These are phyloP conservation scores for Trachops cirrhosus DNA, from an alignment of 2,797 vertebrate genomes.

Conservation along the genomic window DNA sequence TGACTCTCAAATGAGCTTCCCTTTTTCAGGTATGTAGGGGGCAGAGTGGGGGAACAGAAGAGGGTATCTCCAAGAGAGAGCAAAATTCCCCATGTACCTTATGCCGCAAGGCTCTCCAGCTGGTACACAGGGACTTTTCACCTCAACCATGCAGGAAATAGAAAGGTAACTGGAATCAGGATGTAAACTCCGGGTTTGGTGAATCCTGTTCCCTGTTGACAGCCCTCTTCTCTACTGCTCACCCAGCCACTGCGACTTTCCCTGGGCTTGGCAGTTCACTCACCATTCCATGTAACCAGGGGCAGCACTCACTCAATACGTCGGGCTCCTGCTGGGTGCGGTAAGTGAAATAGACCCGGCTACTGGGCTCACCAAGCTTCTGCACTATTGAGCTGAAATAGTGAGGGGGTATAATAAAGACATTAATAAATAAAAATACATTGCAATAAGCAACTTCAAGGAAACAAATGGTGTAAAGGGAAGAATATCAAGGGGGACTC, in stretches of 20 bases:
- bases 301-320: neutral
- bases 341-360: neutral
- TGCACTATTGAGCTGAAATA: neutral
- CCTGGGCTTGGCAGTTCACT: neutral
- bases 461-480: neutral
- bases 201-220: neutral
- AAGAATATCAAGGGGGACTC: neutral
- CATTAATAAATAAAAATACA: neutral
- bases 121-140: neutral
- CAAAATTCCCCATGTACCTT: neutral
- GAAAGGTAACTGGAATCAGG: neutral
- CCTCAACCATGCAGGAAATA: neutral
- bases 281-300: neutral
- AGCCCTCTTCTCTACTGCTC: neutral
- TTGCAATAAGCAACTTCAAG: neutral
- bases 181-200: neutral
- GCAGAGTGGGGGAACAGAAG: neutral
- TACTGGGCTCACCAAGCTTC: neutral
- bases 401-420: neutral
- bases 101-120: neutral
- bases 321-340: neutral
- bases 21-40: neutral
- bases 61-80: conserved; percentile 47
- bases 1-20: conserved; percentile 51
- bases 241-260: neutral